A percentile compares a stretch with the other conserved stretches of the same genome.
Conservation (phyloP, 2,888 invertebrate genomes). For the Acrocera orbiculus region DNA sequence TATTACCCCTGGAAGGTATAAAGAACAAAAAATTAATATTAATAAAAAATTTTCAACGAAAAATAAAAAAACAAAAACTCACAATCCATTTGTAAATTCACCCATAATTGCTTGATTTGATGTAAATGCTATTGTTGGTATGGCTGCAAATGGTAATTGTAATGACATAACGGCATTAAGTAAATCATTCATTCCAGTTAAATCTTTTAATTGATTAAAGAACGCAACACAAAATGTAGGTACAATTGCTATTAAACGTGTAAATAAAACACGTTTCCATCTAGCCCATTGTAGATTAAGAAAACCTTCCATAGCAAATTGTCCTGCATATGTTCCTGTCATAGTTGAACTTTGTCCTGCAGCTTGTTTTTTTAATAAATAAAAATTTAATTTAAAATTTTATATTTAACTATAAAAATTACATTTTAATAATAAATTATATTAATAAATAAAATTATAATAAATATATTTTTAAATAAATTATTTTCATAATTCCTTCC, state of each 20-base stretch:
- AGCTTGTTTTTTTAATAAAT: too few species aligned
- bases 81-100: conserved; percentile 65
- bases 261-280: conserved; percentile 73
- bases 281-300: conserved; percentile 67
- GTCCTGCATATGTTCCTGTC: conserved; percentile 76
- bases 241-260: conserved; percentile 62
- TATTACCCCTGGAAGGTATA: conserved; percentile 38
- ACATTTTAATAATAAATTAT: too few species aligned
- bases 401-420: too few species aligned
- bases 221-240: conserved; percentile 52
- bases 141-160: conserved; percentile 71
- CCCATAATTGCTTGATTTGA: conserved; percentile 65
- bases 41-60: too few species aligned
- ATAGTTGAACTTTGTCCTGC: conserved; percentile 73
- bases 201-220: conserved; percentile 45
- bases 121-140: conserved; percentile 75
- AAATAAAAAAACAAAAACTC: conserved; percentile 23
- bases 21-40: too few species aligned
- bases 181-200: conserved; percentile 68
- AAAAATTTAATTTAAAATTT: too few species aligned
- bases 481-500: too few species aligned
- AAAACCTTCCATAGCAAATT: conserved; percentile 81
- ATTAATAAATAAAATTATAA: too few species aligned
- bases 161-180: conserved; percentile 75
- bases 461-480: too few species aligned